phyloP scores from a whole-genome alignment of 2,888 invertebrate species.

The Drosophila rellima region DNA sequence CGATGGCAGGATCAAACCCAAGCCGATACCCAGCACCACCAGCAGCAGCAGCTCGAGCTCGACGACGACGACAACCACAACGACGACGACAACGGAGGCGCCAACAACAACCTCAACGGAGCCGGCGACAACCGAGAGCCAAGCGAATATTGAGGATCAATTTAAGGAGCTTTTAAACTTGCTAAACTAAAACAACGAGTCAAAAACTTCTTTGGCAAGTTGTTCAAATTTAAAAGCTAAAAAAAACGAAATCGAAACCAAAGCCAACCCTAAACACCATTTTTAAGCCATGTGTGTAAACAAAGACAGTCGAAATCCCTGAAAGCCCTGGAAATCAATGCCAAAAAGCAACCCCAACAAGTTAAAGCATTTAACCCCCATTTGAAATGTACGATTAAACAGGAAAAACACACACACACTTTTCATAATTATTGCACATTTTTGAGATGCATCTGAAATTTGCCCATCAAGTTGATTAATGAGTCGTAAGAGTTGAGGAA shows the following conservation, averaged over 20 bases:
- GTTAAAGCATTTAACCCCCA: slow-evolving; percentile 18
- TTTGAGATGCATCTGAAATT: background rate
- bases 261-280: slow-evolving; percentile 7
- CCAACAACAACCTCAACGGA: slow-evolving; percentile 47
- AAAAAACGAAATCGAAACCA: slow-evolving; percentile 16
- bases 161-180: slow-evolving; percentile 76
- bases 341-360: slow-evolving; percentile 15
- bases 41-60: slow-evolving; percentile 42
- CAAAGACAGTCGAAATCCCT: slow-evolving; percentile 9
- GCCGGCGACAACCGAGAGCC: slow-evolving; percentile 41
- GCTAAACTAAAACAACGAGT: slow-evolving; percentile 66
- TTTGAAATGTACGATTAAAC: background rate
- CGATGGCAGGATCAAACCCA: slow-evolving; percentile 68
- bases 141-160: slow-evolving; percentile 66
- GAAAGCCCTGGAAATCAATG: background rate
- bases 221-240: slow-evolving; percentile 7
- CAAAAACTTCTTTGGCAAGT: slow-evolving; percentile 7
- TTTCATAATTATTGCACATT: slow-evolving; percentile 8
- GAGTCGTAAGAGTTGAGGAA: slow-evolving; percentile 7
- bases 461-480: slow-evolving; percentile 32
- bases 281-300: slow-evolving; percentile 13
- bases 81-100: slow-evolving; percentile 61
- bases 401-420: background rate
- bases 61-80: slow-evolving; percentile 57
- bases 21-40: slow-evolving; percentile 47